These are phyloP conservation scores for Cynodonichthys magdalenae DNA, from an alignment of 2,797 vertebrate genomes.

Conservation along the genomic window DNA sequence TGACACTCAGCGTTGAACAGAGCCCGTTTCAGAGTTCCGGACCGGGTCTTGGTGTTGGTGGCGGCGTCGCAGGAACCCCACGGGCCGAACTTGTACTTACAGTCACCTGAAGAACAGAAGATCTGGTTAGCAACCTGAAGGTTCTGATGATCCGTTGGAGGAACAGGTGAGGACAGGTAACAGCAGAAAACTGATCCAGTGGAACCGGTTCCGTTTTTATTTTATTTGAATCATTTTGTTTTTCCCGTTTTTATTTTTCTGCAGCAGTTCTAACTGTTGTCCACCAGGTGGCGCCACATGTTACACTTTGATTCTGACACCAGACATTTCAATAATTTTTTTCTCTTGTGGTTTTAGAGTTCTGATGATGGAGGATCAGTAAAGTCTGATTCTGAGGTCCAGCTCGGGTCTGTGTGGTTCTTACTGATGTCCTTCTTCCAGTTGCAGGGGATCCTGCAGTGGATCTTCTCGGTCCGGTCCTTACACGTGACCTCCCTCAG, in stretches of 20 bases:
- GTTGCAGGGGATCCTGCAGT: constrained; percentile 95
- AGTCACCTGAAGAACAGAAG: constrained; percentile 83
- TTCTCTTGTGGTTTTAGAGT: too few relatives aligned
- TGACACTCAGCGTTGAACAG: constrained; percentile 92
- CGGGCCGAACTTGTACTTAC: constrained; percentile 92
- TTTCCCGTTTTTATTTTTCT: not conserved
- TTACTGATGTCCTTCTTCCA: constrained; percentile 98
- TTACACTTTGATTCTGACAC: too few relatives aligned
- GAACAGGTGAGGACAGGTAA: too few relatives aligned
- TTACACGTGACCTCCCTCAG: constrained; percentile 88
- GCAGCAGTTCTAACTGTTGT: not conserved
- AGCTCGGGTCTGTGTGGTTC: constrained; percentile 15
- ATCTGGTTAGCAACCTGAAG: not conserved
- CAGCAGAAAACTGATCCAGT: too few relatives aligned
- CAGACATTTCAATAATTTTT: too few relatives aligned
- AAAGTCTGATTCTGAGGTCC: not conserved
- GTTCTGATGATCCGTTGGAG: not conserved
- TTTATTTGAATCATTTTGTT: too few relatives aligned
- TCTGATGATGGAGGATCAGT: too few relatives aligned
- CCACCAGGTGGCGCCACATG: not conserved
- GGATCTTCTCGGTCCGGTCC: constrained; percentile 84
- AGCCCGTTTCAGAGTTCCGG: constrained; percentile 88
- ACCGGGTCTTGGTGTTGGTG: constrained; percentile 86
- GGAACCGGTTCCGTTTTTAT: too few relatives aligned
- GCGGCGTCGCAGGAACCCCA: constrained; percentile 88